Conservation (phyloP, 1,140 invertebrate species). For the Drosophila paulistorum region DNA sequence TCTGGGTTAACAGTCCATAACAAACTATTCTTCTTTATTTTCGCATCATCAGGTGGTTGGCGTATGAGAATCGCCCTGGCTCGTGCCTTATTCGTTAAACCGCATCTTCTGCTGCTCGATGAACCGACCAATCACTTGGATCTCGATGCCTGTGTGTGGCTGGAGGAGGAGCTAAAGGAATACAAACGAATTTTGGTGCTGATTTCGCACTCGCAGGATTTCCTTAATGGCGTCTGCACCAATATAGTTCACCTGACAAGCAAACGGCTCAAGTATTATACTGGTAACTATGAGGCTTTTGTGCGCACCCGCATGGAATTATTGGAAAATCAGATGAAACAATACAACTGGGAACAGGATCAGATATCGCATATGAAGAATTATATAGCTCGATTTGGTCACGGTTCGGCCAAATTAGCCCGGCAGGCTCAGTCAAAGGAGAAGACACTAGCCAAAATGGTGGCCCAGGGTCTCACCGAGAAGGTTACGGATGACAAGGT, state of each 20-base stretch:
- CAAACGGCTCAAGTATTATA: conserved; percentile 97
- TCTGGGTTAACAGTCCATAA: background rate
- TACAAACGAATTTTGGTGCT: conserved; percentile 99
- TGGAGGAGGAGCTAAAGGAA: conserved; percentile 98
- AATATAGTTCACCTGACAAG: conserved; percentile 99
- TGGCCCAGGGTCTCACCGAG: conserved; percentile 97
- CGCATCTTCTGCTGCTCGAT: conserved; percentile 96
- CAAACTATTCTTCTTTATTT: too few species aligned
- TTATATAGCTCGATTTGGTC: conserved; percentile 99
- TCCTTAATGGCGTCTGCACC: conserved; percentile 99
- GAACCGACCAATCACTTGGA: conserved; percentile 99
- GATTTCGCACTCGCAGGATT: conserved; percentile 99
- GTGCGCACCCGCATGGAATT: conserved; percentile 95
- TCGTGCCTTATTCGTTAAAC: conserved; percentile 94
- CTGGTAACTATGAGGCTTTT: conserved; percentile 98
- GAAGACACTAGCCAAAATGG: conserved; percentile 99
- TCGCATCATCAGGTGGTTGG: conserved; percentile 94
- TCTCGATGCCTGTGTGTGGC: conserved; percentile 99
- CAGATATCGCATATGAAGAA: conserved; percentile 99
- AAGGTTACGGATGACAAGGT: conserved; percentile 95
- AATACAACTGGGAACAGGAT: conserved; percentile 99
- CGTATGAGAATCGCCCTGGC: conserved; percentile 99
- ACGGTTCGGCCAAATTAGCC: conserved; percentile 98
- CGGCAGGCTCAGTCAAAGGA: conserved; percentile 99
- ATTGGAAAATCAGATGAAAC: conserved; percentile 99